These are phyloP conservation scores for Cinclus mexicanus DNA, from an alignment of 2,113 vertebrate species.

Conservation along the genomic window DNA sequence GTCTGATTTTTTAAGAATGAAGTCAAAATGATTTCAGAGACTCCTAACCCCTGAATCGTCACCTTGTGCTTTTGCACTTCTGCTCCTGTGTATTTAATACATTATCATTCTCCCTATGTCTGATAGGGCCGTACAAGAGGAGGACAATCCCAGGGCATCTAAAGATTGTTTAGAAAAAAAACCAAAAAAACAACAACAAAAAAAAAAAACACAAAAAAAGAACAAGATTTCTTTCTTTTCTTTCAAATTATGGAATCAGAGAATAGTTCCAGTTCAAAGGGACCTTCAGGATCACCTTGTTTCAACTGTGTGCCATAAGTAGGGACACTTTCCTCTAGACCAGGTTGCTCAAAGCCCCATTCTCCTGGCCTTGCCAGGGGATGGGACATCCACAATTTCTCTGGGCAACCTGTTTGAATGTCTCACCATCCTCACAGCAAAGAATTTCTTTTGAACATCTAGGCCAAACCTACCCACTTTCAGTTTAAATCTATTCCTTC, in stretches of 20 bases:
- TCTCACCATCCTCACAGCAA: background rate
- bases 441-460: background rate
- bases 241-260: background rate
- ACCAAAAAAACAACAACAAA: too few species aligned
- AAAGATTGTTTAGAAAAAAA: too few species aligned
- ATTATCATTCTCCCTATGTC: background rate
- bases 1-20: background rate
- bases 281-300: background rate
- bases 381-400: background rate
- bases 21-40: background rate
- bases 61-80: background rate
- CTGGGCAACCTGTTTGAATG: background rate
- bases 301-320: rapidly evolving
- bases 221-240: background rate
- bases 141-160: background rate
- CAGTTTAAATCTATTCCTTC: background rate
- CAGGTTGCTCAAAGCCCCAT: background rate
- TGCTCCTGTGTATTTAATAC: background rate
- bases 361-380: background rate
- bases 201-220: background rate
- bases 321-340: background rate
- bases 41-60: background rate
- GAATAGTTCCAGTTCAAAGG: background rate
- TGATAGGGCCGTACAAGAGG: background rate
- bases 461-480: background rate